Evolutionary conservation across 1,140 invertebrate genomes (phyloP), one percentile per base, ranked within the genome.

Genomic region (Trachymyrmex septentrionalis): DNA sequence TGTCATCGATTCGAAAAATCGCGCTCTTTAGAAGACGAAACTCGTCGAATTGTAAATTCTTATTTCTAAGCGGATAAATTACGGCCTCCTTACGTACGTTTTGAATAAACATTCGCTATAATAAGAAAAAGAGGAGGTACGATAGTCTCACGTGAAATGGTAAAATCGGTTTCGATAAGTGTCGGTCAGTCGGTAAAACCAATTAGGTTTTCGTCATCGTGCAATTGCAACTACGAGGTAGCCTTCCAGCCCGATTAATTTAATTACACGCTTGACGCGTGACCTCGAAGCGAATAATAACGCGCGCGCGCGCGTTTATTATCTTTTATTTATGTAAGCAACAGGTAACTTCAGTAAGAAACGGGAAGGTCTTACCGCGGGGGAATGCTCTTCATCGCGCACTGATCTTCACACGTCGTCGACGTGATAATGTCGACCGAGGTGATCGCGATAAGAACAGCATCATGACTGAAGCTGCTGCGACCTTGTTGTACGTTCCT

Each of bases 151-250:
- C 80, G 24, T 34, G 80, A 61, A 84, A 63, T 84, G 61, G 50
- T 73, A 50, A 14, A 50, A 24, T 21, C 38, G 16, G 48, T 50
- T 10, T 7, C 53, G 67, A 30, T 59, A 72, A 82, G 53, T 30
- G 66, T 24, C 10, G 53, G 71, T 2, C 38, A 57, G 67, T 82
- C 67, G 3, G 67, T 53, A 55, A 44, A 44, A 75, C 9, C 80
- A 84, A 50, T 84, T 84, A 73, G 85, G 81, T 87, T n/a, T n/a
- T 86, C 81, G 77, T 87, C 81, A 84, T 81, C 86, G 88, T 90
- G 80, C 86, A 90, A 90, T 90, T 90, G 85, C 86, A 87, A 80
- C 78, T 87, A 81, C 82, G 59, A 80, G 82, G 55, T 48, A 75
- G 30, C 80, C 24, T 61, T 61, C 34, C 9, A 14, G 34, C n/a